A percentile compares a stretch with the other conserved stretches of the same genome.
Conservation (phyloP, 2,113 vertebrate species). For the Isurus oxyrinchus region DNA sequence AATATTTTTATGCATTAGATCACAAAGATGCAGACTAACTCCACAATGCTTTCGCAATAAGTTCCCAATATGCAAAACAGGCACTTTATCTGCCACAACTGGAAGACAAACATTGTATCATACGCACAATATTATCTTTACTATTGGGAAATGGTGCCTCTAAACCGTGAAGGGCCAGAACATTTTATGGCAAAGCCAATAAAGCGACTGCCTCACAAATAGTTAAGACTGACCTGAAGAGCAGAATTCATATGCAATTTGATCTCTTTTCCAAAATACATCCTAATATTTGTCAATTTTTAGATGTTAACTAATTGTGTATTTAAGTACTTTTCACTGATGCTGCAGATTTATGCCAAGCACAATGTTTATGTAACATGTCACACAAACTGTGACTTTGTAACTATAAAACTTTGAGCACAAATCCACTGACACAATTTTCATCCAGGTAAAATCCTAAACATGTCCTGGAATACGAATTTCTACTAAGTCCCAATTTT, state of each 20-base stretch:
- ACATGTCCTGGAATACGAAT: neutral
- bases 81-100: neutral
- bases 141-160: neutral
- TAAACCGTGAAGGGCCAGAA: neutral
- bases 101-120: neutral
- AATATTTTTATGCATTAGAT: neutral
- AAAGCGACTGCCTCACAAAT: neutral
- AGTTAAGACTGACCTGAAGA: neutral
- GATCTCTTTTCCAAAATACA: neutral
- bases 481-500: neutral
- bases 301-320: neutral
- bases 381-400: neutral
- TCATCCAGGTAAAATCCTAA: neutral
- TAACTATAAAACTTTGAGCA: neutral
- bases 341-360: neutral
- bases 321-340: neutral
- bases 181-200: neutral
- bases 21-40: neutral
- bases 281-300: neutral
- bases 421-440: neutral
- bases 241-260: neutral
- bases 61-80: neutral
- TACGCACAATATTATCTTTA: neutral
- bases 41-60: neutral
- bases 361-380: neutral